Conservation (phyloP, 2,888 invertebrate genomes). For the Melanostoma scalare region DNA sequence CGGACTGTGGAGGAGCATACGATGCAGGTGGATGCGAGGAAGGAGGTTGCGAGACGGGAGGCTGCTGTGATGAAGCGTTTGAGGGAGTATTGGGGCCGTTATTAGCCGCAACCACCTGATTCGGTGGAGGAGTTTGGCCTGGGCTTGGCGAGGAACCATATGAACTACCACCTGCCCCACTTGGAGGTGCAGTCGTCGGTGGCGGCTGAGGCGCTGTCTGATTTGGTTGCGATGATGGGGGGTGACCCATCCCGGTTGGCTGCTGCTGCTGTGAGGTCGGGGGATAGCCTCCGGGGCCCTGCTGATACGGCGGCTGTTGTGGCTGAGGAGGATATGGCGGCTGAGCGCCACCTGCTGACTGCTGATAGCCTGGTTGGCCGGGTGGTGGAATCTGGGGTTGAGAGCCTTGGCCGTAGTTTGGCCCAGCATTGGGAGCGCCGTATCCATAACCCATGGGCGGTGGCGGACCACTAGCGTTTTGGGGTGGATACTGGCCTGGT, state of each 20-base stretch:
- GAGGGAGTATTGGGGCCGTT: conserved; percentile 74
- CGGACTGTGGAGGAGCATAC: conserved; percentile 75
- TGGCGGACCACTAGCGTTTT: conserved; percentile 82
- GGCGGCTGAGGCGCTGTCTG: conserved; percentile 72
- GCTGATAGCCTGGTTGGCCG: conserved; percentile 80
- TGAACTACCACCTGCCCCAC: conserved; percentile 78
- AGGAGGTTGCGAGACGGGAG: conserved; percentile 67
- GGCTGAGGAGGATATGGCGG: conserved; percentile 82
- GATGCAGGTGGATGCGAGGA: conserved; percentile 67
- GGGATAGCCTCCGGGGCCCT: conserved; percentile 80
- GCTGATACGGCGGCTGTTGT: conserved; percentile 81
- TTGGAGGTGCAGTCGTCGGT: conserved; percentile 74
- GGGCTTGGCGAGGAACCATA: conserved; percentile 83
- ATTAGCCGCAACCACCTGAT: conserved; percentile 69
- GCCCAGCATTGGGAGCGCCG: conserved; percentile 76
- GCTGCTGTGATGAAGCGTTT: conserved; percentile 64
- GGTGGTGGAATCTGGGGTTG: conserved; percentile 78
- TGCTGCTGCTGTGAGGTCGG: conserved; percentile 78
- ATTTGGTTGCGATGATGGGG: conserved; percentile 74
- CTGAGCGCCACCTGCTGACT: conserved; percentile 78
- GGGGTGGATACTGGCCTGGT: conserved; percentile 81
- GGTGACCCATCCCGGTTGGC: conserved; percentile 77
- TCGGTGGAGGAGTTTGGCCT: conserved; percentile 80
- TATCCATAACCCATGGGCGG: conserved; percentile 83
- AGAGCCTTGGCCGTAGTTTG: conserved; percentile 73